These are phyloP conservation scores for Drosophila borealis DNA, from an alignment of 2,888 invertebrate species.

Conservation along the genomic window DNA sequence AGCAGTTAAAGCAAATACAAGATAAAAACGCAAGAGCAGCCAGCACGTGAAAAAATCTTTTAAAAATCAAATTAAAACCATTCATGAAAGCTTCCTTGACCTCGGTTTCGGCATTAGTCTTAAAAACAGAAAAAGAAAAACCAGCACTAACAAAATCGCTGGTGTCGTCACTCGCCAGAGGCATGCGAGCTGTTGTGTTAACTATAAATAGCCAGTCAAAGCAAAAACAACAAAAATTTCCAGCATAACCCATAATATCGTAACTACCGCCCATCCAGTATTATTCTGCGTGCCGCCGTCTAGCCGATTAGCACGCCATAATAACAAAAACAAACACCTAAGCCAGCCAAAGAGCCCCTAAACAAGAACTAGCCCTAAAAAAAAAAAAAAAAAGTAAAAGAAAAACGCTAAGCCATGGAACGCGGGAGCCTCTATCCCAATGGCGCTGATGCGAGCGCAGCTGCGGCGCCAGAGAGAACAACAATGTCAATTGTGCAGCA, in stretches of 20 bases:
- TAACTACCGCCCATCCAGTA: slow-evolving; percentile 7
- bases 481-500: slow-evolving; percentile 80
- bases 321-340: slow-evolving; percentile 7
- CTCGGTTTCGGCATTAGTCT: slow-evolving; percentile 13
- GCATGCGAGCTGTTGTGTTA: slow-evolving; percentile 20
- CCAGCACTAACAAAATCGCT: slow-evolving; percentile 13
- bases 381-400: background rate
- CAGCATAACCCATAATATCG: slow-evolving; percentile 12
- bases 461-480: slow-evolving; percentile 26
- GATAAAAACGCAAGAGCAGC: background rate
- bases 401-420: slow-evolving; percentile 42
- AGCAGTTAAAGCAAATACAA: slow-evolving; percentile 18
- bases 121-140: slow-evolving; percentile 1
- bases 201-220: slow-evolving; percentile 48
- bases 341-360: slow-evolving; percentile 1
- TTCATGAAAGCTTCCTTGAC: slow-evolving; percentile 19
- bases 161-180: slow-evolving; percentile 36
- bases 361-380: slow-evolving; percentile 8
- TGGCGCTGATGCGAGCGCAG: slow-evolving; percentile 6
- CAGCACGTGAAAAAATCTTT: background rate
- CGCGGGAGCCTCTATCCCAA: slow-evolving; percentile 16
- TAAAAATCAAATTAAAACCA: slow-evolving; percentile 1
- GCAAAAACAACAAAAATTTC: background rate
- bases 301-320: slow-evolving; percentile 8
- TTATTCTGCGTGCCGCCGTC: slow-evolving; percentile 13